Conservation (phyloP, 2,797 vertebrate genomes). For the Propithecus deckenii region DNA sequence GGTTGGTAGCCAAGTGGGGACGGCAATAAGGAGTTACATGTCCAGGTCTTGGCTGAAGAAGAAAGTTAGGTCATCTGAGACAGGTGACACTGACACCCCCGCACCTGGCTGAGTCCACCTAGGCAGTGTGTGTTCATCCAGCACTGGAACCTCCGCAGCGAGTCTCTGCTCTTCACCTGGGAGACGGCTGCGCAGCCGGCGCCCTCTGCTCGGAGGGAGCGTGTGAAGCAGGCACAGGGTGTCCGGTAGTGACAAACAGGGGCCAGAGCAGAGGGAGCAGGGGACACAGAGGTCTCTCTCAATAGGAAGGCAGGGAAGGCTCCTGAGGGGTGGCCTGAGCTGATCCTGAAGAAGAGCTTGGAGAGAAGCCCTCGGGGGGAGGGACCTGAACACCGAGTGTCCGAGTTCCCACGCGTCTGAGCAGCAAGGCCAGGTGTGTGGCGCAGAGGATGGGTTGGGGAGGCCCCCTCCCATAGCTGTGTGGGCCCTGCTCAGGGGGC, state of each 20-base stretch:
- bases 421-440: background rate
- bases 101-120: background rate
- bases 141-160: too few relatives aligned
- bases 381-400: background rate
- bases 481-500: background rate
- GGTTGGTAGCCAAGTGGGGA: too few relatives aligned
- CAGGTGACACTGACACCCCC: background rate
- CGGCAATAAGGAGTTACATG: background rate
- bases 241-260: background rate
- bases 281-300: background rate
- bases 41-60: background rate
- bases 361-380: background rate
- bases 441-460: rapidly evolving
- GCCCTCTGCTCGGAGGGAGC: background rate
- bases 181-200: background rate
- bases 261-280: background rate
- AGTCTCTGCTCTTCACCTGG: background rate
- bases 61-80: background rate
- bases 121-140: background rate
- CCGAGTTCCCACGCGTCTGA: background rate
- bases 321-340: background rate
- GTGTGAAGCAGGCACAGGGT: too few relatives aligned
- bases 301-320: background rate
- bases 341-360: background rate
- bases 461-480: rapidly evolving